phyloP scores from a whole-genome alignment of 2,113 vertebrate genomes.

The Callopanchax toddi region DNA sequence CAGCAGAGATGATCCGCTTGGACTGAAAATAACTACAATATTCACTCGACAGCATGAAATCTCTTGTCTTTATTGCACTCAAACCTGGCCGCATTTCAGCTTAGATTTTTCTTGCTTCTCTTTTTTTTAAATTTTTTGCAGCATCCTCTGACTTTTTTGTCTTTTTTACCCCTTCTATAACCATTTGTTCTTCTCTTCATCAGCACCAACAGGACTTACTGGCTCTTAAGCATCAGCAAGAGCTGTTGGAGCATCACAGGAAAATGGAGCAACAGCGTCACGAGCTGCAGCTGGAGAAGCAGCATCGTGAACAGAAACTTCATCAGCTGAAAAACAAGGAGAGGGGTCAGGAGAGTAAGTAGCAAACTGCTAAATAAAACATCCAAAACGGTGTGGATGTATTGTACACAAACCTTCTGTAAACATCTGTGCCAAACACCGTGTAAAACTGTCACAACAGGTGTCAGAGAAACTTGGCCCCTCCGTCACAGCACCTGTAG shows the following conservation, averaged over 20 bases:
- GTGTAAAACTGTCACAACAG: constrained; percentile 27
- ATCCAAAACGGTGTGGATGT: not conserved
- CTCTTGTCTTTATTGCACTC: too few species aligned
- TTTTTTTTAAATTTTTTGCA: too few species aligned
- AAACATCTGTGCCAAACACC: constrained; percentile 17
- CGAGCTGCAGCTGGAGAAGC: constrained; percentile 95
- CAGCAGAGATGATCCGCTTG: constrained; percentile 31
- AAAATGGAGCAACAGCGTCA: constrained; percentile 94
- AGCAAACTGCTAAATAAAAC: not conserved
- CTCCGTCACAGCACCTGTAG: constrained; percentile 42
- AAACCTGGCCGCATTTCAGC: not conserved
- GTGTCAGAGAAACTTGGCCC: constrained; percentile 31
- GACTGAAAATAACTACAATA: constrained; percentile 52
- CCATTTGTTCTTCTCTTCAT: constrained; percentile 10
- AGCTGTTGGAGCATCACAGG: constrained; percentile 95
- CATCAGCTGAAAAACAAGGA: constrained; percentile 97
- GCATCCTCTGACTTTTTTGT: not conserved
- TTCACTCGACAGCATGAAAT: constrained; percentile 3
- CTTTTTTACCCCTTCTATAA: not conserved
- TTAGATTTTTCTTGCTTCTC: not conserved
- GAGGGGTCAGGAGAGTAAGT: constrained; percentile 96
- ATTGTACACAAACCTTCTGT: not conserved
- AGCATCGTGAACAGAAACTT: constrained; percentile 95
- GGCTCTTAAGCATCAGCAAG: constrained; percentile 97
- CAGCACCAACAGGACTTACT: constrained; percentile 97